These are phyloP conservation scores for Neodiprion lecontei DNA, from an alignment of 1,140 invertebrate species.

Conservation along the genomic window DNA sequence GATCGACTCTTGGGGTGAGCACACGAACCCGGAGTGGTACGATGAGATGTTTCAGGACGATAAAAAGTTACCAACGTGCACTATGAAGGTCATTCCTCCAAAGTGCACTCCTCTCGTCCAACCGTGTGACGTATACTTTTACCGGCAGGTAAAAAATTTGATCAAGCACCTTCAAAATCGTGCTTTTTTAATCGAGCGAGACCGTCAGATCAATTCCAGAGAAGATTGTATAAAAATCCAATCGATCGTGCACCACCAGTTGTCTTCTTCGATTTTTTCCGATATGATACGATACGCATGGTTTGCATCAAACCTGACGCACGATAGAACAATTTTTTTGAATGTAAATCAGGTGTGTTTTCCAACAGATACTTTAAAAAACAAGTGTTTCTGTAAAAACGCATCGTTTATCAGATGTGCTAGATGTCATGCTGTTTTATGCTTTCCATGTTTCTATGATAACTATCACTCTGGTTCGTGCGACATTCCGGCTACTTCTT, in stretches of 20 bases:
- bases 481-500: too few relatives aligned
- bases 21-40: constrained; percentile 27
- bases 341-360: neutral
- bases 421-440: too few relatives aligned
- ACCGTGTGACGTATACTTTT: constrained; percentile 37
- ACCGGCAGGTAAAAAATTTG: constrained; percentile 33
- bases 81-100: constrained; percentile 34
- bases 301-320: neutral
- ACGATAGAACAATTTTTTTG: neutral
- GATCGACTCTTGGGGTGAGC: constrained; percentile 34
- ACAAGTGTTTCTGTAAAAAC: too few relatives aligned
- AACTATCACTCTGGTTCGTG: too few relatives aligned
- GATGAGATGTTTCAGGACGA: constrained; percentile 33
- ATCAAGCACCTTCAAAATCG: constrained; percentile 26
- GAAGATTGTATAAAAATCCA: constrained; percentile 26
- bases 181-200: constrained; percentile 16
- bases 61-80: constrained; percentile 20
- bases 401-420: too few relatives aligned
- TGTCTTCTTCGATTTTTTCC: neutral
- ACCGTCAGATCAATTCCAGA: constrained; percentile 23
- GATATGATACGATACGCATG: neutral
- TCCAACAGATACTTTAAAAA: neutral
- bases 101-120: constrained; percentile 32
- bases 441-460: too few relatives aligned
- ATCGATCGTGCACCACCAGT: constrained; percentile 2